These are phyloP conservation scores for Pelmatolapia mariae DNA, from an alignment of 2,113 vertebrate genomes.

Conservation along the genomic window DNA sequence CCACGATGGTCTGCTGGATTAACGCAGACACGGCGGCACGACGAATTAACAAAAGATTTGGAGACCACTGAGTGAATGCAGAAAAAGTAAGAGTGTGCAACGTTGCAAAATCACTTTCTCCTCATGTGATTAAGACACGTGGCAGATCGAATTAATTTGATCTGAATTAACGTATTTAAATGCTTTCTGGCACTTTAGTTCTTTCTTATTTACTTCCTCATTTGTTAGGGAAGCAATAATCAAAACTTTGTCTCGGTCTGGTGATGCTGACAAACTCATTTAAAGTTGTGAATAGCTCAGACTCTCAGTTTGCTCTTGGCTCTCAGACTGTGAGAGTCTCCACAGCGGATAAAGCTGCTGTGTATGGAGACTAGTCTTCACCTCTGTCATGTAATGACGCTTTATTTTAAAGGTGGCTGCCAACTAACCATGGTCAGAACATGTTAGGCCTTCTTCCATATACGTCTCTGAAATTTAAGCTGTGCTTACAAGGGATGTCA, in stretches of 20 bases:
- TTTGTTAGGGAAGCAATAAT: not conserved
- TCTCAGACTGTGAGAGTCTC: not conserved
- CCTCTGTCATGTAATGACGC: not conserved
- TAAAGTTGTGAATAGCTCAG: not conserved
- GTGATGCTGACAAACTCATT: slow-evolving; percentile 18
- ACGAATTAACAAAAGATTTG: not conserved
- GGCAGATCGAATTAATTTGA: not conserved
- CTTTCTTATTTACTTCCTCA: not conserved
- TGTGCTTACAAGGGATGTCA: not conserved
- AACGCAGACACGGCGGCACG: not conserved
- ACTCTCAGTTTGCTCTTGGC: not conserved
- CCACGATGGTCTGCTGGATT: not conserved
- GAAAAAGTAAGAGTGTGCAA: not conserved
- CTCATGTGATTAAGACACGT: not conserved
- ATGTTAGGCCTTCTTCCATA: not conserved
- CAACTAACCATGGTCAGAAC: not conserved
- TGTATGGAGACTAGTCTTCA: not conserved
- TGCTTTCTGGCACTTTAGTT: not conserved
- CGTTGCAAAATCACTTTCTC: not conserved
- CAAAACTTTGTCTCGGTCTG: not conserved
- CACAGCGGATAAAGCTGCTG: not conserved
- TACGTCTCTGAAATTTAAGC: not conserved
- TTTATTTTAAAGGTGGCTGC: not conserved
- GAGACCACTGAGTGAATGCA: not conserved
- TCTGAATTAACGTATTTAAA: not conserved